Base-by-base conservation (phyloP, 1,140 invertebrate genomes). In the Magallana angulata region DNA sequence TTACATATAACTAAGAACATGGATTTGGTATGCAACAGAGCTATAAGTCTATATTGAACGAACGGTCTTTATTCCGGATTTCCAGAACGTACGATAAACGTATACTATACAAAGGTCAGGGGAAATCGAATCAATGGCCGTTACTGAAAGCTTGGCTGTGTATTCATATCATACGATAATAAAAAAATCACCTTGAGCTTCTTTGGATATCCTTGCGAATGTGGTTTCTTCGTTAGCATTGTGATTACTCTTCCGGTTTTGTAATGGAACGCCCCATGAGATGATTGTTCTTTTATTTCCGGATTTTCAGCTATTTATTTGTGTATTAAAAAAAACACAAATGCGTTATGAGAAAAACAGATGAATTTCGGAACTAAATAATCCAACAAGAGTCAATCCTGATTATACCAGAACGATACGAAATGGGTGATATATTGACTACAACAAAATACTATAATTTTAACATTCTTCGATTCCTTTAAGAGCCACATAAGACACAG, bases 241-340 rank as follows among this genome's bases (percentile, higher is more conserved):
- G 24, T 76, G 68, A 30, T 76, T 30, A 76, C 11, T 76, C 68
- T 76, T 76, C 68, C 68, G 68, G 68, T 76, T 76, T 30, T 30
- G 60, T 62, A 62, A 76, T 76, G 68, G 24, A 76, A 76, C 24
- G 68, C 68, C 24, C 36, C 68, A 11, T 30, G 68, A 76, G 68
- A 12, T 62, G 30, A 76, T 76, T 76, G 68, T 76, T 76, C 68
- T 36, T 76, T 76, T 36, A 76, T 76, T 76, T 76, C 68, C 68
- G 68, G 24, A 76, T 24, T 18, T 30, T 8, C 24, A 76, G 68
- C 36, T 30, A 76, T 76, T 76, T 76, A 76, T 76, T 30, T 30
- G 18, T 76, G 68, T 24, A 76, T 68, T 30, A 76, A 71, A 76
- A n/a, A 24, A 76, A 16, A 16, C 24, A 12, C 64, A 24, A 9